Percentiles rank a stretch among this genome's conserved stretches.
These are phyloP conservation scores for Lampris megalopsis DNA, from an alignment of 2,113 vertebrate genomes.

Conservation along the genomic window DNA sequence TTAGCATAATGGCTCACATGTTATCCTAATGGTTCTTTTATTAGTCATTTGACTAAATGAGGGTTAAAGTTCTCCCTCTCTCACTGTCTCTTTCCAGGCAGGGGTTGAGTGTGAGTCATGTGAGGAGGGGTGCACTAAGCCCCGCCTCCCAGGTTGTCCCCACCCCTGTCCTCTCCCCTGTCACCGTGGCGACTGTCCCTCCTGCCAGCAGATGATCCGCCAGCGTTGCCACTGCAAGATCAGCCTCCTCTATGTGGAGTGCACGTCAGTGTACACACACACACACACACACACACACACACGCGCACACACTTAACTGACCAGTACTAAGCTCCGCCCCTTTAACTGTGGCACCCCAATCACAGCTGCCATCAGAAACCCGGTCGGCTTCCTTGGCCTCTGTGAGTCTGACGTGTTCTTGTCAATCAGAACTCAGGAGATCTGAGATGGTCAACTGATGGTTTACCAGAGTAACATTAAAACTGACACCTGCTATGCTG, in stretches of 20 bases:
- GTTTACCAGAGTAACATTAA: no score
- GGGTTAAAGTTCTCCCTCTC: neutral
- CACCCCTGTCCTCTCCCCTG: slow-evolving; percentile 68
- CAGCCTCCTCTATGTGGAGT: slow-evolving; percentile 70
- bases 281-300: slow-evolving; percentile 5
- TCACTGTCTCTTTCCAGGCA: slow-evolving; percentile 19
- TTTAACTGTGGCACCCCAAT: no score
- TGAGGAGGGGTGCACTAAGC: slow-evolving; percentile 63
- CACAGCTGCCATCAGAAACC: no score
- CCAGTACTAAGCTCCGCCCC: no score
- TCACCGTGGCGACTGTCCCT: slow-evolving; percentile 64
- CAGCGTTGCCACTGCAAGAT: slow-evolving; percentile 78
- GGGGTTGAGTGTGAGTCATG: slow-evolving; percentile 60
- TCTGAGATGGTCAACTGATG: no score
- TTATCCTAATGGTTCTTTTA: no score
- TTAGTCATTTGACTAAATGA: no score
- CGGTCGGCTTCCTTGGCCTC: no score
- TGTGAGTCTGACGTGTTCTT: no score
- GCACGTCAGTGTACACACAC: slow-evolving; percentile 58
- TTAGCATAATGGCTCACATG: no score
- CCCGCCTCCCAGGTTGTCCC: slow-evolving; percentile 65
- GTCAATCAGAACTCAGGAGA: no score
- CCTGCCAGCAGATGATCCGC: slow-evolving; percentile 67
- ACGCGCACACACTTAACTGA: neutral
- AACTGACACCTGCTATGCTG: no score